These are phyloP conservation scores for Furcifer pardalis DNA, from an alignment of 2,797 vertebrate species.

Conservation along the genomic window DNA sequence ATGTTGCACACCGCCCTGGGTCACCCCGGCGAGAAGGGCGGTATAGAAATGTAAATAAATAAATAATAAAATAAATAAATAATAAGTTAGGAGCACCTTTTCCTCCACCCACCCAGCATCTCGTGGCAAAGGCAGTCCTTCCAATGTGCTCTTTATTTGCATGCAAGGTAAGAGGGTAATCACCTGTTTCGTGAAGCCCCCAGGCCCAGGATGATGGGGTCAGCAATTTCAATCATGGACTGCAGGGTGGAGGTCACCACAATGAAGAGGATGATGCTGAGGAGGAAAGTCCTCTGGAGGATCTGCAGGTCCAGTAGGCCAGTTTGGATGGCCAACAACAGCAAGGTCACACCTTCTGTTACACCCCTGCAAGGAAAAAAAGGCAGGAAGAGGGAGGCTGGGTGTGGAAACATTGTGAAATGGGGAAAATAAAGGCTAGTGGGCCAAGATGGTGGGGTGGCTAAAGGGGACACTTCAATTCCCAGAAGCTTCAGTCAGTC, in stretches of 20 bases:
- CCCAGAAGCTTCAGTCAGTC: too few species aligned
- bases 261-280: constrained; percentile 93
- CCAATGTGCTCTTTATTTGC: neutral
- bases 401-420: too few species aligned
- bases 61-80: too few species aligned
- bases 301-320: constrained; percentile 86
- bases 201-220: constrained; percentile 85
- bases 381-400: neutral
- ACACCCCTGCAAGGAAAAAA: constrained; percentile 77
- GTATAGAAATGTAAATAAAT: too few species aligned
- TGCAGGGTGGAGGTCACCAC: constrained; percentile 88
- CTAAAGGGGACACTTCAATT: too few species aligned
- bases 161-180: neutral
- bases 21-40: too few species aligned
- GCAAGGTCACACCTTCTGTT: constrained; percentile 86
- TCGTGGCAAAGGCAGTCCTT: too few species aligned
- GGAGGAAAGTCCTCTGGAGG: constrained; percentile 88
- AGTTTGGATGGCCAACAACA: constrained; percentile 88
- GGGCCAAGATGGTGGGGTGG: too few species aligned
- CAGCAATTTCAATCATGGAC: constrained; percentile 89
- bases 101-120: too few species aligned
- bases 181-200: constrained; percentile 88
- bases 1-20: too few species aligned
- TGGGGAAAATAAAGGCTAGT: neutral
- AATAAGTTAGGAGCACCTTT: too few species aligned